Evolutionary conservation across 1,140 invertebrate species (phyloP).

Genomic region (Plodia interpunctella): DNA sequence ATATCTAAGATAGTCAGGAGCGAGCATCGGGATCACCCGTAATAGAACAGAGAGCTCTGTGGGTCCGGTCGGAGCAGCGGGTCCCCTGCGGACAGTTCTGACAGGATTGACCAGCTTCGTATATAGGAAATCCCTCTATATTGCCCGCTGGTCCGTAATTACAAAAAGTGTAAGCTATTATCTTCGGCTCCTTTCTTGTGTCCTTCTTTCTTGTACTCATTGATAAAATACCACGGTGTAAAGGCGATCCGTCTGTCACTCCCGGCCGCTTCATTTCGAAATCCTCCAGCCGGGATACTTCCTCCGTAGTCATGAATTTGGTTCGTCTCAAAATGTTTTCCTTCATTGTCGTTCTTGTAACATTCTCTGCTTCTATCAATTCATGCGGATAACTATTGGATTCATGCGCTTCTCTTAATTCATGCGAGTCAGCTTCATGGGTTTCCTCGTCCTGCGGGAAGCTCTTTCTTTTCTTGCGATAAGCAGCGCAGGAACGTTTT

Average conservation of each 20-base stretch:
- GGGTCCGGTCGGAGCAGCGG: conserved; percentile 47
- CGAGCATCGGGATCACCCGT: conserved; percentile 47
- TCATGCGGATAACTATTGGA: no score
- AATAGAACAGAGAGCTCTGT: conserved; percentile 55
- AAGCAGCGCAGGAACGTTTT: conserved; percentile 45
- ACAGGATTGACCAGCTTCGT: conserved; percentile 52
- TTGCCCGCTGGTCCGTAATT: conserved; percentile 69
- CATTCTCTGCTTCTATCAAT: conserved; percentile 16
- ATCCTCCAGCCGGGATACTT: conserved; percentile 30
- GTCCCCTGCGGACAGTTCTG: conserved; percentile 60
- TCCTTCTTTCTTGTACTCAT: conserved; percentile 20
- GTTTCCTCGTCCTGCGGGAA: background rate
- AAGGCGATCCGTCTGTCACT: conserved; percentile 33
- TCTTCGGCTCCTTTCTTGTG: conserved; percentile 35
- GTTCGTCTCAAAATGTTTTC: conserved; percentile 51
- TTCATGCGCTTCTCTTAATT: background rate
- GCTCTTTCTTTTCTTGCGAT: conserved; percentile 37
- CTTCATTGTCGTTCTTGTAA: conserved; percentile 25
- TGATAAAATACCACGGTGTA: conserved; percentile 43
- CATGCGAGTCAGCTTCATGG: no score
- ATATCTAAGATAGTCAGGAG: conserved; percentile 26
- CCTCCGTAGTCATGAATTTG: conserved; percentile 38
- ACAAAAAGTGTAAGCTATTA: conserved; percentile 63
- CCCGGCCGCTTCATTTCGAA: conserved; percentile 29
- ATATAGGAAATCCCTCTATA: conserved; percentile 64